Evolutionary conservation across 2,797 vertebrate species (phyloP).

Genomic region (Typhlichthys subterraneus): DNA sequence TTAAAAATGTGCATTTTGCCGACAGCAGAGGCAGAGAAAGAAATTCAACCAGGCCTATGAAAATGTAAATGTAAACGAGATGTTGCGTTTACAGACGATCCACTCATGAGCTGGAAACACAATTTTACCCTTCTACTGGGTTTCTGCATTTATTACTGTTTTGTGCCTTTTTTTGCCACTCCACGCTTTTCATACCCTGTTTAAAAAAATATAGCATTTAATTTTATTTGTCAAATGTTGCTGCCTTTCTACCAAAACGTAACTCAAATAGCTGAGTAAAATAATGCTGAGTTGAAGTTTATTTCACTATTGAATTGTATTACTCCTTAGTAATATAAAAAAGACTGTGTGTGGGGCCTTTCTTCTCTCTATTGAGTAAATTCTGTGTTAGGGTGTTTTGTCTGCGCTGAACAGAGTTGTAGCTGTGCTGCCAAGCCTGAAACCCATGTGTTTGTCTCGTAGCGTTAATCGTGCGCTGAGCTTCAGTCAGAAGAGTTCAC

Average conservation of each 20-base stretch:
- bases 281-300: conserved; percentile 36
- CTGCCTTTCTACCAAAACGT: conserved; percentile 25
- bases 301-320: conserved; percentile 31
- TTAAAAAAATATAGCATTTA: conserved; percentile 19
- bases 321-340: conserved; percentile 28
- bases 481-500: conserved; percentile 60
- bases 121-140: neutral
- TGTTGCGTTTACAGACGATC: no score
- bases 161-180: conserved; percentile 1
- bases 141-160: conserved; percentile 4
- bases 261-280: conserved; percentile 43
- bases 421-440: conserved; percentile 66
- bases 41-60: no score
- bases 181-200: conserved; percentile 22
- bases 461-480: conserved; percentile 63
- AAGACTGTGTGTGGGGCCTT: conserved; percentile 19
- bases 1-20: no score
- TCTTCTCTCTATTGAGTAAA: conserved; percentile 41
- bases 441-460: conserved; percentile 71
- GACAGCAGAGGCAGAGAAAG: no score
- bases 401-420: conserved; percentile 64
- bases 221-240: conserved; percentile 7
- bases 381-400: conserved; percentile 50
- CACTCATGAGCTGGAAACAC: no score
- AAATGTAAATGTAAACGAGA: no score